These are phyloP conservation scores for Papio anubis DNA, from an alignment of 2,113 vertebrate genomes.

Conservation along the genomic window DNA sequence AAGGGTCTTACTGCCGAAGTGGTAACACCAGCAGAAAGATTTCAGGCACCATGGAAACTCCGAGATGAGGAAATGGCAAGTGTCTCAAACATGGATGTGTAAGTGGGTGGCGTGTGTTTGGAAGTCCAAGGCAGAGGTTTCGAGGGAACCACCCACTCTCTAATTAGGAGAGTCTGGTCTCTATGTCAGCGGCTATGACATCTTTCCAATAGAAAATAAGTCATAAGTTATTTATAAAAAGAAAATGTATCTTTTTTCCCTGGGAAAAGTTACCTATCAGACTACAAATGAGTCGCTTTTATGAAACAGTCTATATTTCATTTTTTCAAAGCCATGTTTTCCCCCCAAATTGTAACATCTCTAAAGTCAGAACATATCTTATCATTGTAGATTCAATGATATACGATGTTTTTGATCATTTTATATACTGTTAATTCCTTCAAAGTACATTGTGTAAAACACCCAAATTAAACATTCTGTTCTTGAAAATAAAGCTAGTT, in stretches of 20 bases:
- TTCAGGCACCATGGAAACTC: not conserved
- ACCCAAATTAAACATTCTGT: not conserved
- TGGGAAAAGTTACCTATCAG: not conserved
- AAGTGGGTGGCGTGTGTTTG: fast-evolving
- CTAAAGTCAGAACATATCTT: not conserved
- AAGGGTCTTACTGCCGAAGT: not conserved
- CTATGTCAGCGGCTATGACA: fast-evolving
- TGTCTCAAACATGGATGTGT: fast-evolving
- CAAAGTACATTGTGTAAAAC: not conserved
- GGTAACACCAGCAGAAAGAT: not conserved
- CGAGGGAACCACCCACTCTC: fast-evolving
- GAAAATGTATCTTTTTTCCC: not conserved
- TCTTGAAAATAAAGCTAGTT: not conserved
- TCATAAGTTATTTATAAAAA: not conserved
- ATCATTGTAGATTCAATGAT: not conserved
- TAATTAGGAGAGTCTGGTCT: too few species aligned
- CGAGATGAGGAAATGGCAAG: fast-evolving
- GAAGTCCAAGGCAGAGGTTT: not conserved
- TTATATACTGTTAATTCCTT: not conserved
- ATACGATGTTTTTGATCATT: fast-evolving
- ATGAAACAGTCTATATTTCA: not conserved
- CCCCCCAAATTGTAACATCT: not conserved
- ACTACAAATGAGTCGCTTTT: not conserved
- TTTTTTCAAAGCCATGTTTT: not conserved
- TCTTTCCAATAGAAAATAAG: not conserved